Percentiles rank a stretch among this genome's conserved stretches.
Evolutionary conservation across 2,888 invertebrate genomes (phyloP).

Genomic region (Phortica okadai): DNA sequence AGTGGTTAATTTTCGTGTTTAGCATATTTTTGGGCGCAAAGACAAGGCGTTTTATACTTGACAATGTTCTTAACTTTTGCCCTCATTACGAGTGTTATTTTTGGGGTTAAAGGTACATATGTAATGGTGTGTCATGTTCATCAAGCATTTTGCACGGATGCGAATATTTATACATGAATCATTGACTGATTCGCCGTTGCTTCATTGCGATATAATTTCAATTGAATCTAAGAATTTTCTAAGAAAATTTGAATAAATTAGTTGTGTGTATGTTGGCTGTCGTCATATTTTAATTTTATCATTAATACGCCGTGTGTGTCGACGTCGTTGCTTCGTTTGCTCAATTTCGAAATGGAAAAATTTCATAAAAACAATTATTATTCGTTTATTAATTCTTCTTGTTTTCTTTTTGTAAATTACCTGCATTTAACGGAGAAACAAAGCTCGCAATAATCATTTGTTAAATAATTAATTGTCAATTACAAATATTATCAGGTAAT

Average conservation of each 20-base stretch:
- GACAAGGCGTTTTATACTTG: not conserved
- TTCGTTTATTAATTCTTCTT: not conserved
- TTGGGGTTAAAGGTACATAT: no score
- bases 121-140: no score
- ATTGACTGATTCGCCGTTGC: no score
- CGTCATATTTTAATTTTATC: slow-evolving; percentile 1
- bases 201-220: no score
- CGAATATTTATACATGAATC: no score
- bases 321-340: not conserved
- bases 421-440: not conserved
- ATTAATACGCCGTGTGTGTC: not conserved
- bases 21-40: slow-evolving; percentile 52
- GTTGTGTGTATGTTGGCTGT: not conserved
- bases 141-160: no score
- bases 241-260: no score
- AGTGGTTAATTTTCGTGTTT: slow-evolving; percentile 55
- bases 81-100: no score
- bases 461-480: not conserved
- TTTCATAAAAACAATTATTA: no score
- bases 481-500: not conserved
- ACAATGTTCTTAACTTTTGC: not conserved
- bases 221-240: no score
- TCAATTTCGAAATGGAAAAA: not conserved
- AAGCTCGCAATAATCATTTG: not conserved
- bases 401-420: not conserved